Evolutionary conservation across 1,140 invertebrate genomes (phyloP).

Genomic region (Caenorhabditis brenneri): DNA sequence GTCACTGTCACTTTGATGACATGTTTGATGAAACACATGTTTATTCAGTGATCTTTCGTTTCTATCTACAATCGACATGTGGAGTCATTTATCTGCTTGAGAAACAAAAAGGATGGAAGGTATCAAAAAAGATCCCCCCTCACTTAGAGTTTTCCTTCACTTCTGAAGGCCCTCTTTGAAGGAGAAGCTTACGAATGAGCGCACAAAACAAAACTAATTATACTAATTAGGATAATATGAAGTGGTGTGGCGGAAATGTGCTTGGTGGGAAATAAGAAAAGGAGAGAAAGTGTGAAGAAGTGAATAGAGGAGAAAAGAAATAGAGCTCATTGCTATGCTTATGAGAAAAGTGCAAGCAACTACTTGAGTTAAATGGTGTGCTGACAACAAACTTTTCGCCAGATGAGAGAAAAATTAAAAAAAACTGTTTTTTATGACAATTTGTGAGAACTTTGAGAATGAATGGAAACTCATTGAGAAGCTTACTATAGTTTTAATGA

Average conservation of each 20-base stretch:
- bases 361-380: slow-evolving; percentile 6
- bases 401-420: no score
- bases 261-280: background rate
- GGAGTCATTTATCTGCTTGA: slow-evolving; percentile 49
- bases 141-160: background rate
- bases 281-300: background rate
- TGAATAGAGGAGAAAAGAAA: background rate
- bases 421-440: no score
- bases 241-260: slow-evolving; percentile 23
- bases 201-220: slow-evolving; percentile 28
- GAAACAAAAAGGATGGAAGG: slow-evolving; percentile 46
- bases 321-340: slow-evolving; percentile 25
- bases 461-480: no score
- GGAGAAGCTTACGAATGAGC: background rate
- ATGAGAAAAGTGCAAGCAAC: background rate
- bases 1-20: no score
- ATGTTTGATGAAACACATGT: no score
- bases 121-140: background rate
- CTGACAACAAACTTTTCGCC: background rate
- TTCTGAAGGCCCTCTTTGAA: background rate
- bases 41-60: slow-evolving; percentile 49
- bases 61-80: slow-evolving; percentile 54
- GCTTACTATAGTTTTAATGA: no score
- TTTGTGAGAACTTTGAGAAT: no score
- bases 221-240: slow-evolving; percentile 42